Percentiles rank a stretch among this genome's conserved stretches.
Conservation (phyloP, 23 tunicate genomes). For the Aplidium turbinatum region DNA sequence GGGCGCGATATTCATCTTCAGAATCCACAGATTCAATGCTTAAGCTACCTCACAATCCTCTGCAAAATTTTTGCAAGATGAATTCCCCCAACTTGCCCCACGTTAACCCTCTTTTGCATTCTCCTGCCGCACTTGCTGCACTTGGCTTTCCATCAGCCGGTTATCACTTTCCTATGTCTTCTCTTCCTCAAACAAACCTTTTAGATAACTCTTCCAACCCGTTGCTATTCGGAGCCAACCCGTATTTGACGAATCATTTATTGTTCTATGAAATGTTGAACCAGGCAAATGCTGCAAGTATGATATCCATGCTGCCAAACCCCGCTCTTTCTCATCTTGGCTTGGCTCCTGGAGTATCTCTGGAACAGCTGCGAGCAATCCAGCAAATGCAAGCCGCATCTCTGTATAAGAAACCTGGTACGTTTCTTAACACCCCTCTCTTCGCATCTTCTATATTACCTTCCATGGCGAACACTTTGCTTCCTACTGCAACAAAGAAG, state of each 20-base stretch:
- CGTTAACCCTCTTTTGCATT: conserved; percentile 14
- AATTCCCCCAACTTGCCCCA: conserved; percentile 2
- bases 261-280: conserved; percentile 52
- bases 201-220: conserved; percentile 35
- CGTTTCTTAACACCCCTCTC: no score
- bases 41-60: not conserved
- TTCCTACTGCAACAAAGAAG: no score
- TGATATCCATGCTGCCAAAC: conserved; percentile 17
- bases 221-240: conserved; percentile 52
- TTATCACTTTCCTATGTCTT: conserved; percentile 23
- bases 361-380: conserved; percentile 54
- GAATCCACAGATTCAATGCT: conserved; percentile 12
- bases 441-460: no score
- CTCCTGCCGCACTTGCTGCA: conserved; percentile 8
- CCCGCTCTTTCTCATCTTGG: conserved; percentile 4
- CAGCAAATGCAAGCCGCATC: conserved; percentile 33
- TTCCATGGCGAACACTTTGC: no score
- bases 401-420: not conserved
- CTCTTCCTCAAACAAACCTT: conserved; percentile 31
- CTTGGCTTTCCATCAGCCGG: conserved; percentile 36
- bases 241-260: conserved; percentile 65
- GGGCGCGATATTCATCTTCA: conserved; percentile 21
- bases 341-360: conserved; percentile 6
- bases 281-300: conserved; percentile 5
- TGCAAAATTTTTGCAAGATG: conserved; percentile 1